Evolutionary conservation across 2,797 vertebrate species (phyloP).

Genomic region (Zonotrichia albicollis): DNA sequence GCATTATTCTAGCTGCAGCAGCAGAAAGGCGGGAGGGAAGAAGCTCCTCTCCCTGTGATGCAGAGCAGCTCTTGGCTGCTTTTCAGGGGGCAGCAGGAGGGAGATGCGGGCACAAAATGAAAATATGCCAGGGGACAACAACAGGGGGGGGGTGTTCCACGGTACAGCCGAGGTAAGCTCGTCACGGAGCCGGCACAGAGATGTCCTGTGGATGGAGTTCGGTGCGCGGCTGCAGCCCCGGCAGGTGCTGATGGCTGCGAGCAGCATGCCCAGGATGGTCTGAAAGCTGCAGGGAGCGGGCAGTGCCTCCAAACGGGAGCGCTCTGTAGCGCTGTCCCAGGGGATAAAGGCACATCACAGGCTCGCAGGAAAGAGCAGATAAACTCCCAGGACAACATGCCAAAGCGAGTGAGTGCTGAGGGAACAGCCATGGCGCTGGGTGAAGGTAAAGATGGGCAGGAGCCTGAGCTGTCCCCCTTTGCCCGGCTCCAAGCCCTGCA

Average conservation of each 20-base stretch:
- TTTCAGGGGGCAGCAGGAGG: background rate
- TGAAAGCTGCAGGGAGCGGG: background rate
- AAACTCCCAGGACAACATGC: background rate
- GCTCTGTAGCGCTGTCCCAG: background rate
- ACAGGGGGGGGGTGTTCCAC: rapidly evolving
- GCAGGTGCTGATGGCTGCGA: background rate
- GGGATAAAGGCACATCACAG: background rate
- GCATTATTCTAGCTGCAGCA: background rate
- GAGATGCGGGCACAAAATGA: background rate
- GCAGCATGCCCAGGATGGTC: background rate
- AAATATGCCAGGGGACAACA: rapidly evolving
- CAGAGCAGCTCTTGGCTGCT: background rate
- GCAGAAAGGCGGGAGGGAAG: background rate
- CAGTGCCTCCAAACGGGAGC: background rate
- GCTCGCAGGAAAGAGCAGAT: background rate
- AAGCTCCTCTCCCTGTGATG: background rate
- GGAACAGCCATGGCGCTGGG: rapidly evolving
- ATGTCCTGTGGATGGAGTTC: no score
- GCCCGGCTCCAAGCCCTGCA: background rate
- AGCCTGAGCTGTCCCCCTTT: background rate
- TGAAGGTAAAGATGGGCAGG: background rate
- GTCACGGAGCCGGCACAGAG: background rate
- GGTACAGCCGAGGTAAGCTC: rapidly evolving
- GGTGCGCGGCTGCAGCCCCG: background rate
- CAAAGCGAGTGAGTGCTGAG: background rate